A percentile compares a stretch with the other conserved stretches of the same genome.
Conservation (phyloP, 30 jellyfish, hydroid and myxozoan genomes). For the Aurelia aurita region DNA sequence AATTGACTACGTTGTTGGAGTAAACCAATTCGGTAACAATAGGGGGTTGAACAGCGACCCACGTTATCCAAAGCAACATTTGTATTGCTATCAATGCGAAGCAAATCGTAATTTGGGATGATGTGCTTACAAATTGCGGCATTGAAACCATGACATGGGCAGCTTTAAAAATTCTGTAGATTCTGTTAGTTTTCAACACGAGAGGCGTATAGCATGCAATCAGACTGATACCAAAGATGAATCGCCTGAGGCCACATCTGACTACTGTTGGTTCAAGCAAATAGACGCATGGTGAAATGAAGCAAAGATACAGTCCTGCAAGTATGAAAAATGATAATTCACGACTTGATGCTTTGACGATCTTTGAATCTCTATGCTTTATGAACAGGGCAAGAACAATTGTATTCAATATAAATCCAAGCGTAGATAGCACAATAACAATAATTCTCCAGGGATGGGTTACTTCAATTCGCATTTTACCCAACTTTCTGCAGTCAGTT, state of each 20-base stretch:
- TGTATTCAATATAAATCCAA: conserved; percentile 30
- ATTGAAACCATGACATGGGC: conserved; percentile 49
- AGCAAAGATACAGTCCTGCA: conserved; percentile 54
- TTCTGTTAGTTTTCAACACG: conserved; percentile 76
- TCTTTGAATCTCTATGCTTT: conserved; percentile 35
- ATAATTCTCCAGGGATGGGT: conserved; percentile 14
- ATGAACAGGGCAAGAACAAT: conserved; percentile 22
- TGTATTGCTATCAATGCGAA: conserved; percentile 68
- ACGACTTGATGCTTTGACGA: conserved; percentile 69
- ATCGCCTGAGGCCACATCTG: conserved; percentile 58
- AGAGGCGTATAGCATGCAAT: conserved; percentile 88
- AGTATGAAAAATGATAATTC: conserved; percentile 57
- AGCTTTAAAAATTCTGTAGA: conserved; percentile 74
- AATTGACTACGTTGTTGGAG: conserved; percentile 50
- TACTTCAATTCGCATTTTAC: conserved; percentile 3
- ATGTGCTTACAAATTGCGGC: conserved; percentile 64
- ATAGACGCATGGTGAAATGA: conserved; percentile 46
- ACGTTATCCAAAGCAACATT: conserved; percentile 59
- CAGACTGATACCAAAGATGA: conserved; percentile 77
- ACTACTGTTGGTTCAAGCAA: conserved; percentile 38
- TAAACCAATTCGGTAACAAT: conserved; percentile 37
- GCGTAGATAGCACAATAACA: conserved; percentile 10
- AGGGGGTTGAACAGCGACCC: conserved; percentile 82
- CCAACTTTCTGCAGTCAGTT: conserved; percentile 19
- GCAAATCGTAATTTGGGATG: conserved; percentile 82